Base-by-base conservation (phyloP, 2,888 invertebrate species). In the Plebejus anna region DNA sequence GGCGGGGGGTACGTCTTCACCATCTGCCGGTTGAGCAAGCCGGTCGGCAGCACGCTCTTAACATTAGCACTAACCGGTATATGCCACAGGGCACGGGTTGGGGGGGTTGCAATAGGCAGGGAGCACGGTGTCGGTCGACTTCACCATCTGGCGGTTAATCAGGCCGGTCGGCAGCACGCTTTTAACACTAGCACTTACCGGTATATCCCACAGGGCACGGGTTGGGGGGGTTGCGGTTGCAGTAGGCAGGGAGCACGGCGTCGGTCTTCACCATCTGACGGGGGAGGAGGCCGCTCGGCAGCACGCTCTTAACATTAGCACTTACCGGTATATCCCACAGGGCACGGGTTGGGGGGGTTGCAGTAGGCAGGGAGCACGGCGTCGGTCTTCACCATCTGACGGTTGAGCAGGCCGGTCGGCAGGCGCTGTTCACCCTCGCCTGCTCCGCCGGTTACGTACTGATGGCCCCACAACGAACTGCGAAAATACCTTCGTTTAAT, bases 61-160 rank as follows among this genome's bases (percentile, higher is more conserved):
- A 5, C 22, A 59, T 22, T 0, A 28, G 42, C 22, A 72, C 81
- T 89, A 90, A 97, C 98, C 96, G 79, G 96, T 96, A 86, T 97
- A 99, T 81, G 99, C 99, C 78, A 98, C 96, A 1, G 99, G 99
- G 86, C 99, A 99, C 0, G 99, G 99, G 90, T 99, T 99, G 2
- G 99, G 99, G 0, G 99, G 99, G 89, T 99, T 99, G 89, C 99
- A 99, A 90, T 99, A 99, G 28, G 99, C 99, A 0, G 99, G 99
- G 78, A 99, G 94, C 16, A 97, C 96, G 11, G 97, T 97, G 86
- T 99, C 99, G 4, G 97, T 96, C 22, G 22, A 22, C 91, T 99
- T 99, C 75, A 98, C 96, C 88, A 97, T 96, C 81, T 96, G 96
- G 59, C 94, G 90, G 82, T 96, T 96, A 75, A 95, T 82, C n/a